Evolutionary conservation across 2,113 vertebrate genomes (phyloP), one percentile per base, ranked within the genome.

Genomic region (Neofelis nebulosa): DNA sequence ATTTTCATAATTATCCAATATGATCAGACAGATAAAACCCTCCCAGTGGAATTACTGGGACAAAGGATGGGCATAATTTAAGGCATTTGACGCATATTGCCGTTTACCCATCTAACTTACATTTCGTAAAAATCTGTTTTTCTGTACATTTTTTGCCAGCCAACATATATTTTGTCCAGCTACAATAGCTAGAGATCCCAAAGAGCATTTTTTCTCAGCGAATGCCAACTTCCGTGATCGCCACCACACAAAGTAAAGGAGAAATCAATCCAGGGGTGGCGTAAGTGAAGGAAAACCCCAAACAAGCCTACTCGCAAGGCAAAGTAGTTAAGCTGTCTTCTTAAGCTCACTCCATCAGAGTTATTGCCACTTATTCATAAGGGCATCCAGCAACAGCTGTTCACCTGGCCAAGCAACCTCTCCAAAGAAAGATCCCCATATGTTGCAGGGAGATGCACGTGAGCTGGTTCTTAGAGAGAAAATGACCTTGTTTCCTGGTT

Each of bases 401-500:
- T 98, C 98, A 99, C 99, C 99, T 99, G 99, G 98, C 94, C 96
- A 89, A 96, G 95, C 91, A 95, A 95, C 97, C 98, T 98, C 96
- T 98, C 97, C 96, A 98, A 98, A 98, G 98, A 89, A 98, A 98
- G 94, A 97, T 91, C 97, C 95, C 98, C 98, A 98, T 99, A 98
- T 99, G 99, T 79, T 96, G 88, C 91, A 79, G 96, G 4, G 73
- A 98, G 96, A 88, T 94, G 96, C 97, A 95, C 38, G 27, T 96
- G 98, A 97, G 97, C 97, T 94, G 96, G 96, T 98, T 98, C 98
- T 98, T 95, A 98, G 98, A 97, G 98, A 98, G 98, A 85, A 89
- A 97, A 78, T 61, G 65, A 95, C 98, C 96, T 97, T 95, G 76
- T 95, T 98, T 99, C 98, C 98, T 97, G 93, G 95, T 97, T 98